phyloP scores from a whole-genome alignment of 1,140 invertebrate genomes.

The Drosophila parvula region DNA sequence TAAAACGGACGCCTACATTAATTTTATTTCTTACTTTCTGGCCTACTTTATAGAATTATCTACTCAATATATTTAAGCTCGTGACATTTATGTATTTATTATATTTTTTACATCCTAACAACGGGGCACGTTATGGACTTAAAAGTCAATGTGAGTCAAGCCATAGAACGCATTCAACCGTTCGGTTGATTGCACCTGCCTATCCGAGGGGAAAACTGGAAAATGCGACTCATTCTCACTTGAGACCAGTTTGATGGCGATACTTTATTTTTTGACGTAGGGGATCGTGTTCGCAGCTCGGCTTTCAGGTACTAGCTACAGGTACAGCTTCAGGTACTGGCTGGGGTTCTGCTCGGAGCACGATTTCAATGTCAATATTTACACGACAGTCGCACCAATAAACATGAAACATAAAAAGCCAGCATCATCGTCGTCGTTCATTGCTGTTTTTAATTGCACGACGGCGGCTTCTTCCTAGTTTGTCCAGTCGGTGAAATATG shows the following conservation, averaged over 20 bases:
- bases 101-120: not conserved
- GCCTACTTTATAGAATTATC: not conserved
- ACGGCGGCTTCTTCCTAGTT: conserved; percentile 33
- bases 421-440: conserved; percentile 36
- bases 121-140: not conserved
- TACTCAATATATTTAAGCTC: not conserved
- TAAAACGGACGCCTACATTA: too few species aligned
- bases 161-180: conserved; percentile 28
- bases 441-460: conserved; percentile 41
- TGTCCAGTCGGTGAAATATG: conserved; percentile 36
- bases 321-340: conserved; percentile 19
- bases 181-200: conserved; percentile 57
- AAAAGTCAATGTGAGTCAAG: conserved; percentile 35
- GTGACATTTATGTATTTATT: conserved; percentile 7
- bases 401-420: conserved; percentile 47
- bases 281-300: conserved; percentile 26
- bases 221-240: conserved; percentile 59
- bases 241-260: conserved; percentile 43
- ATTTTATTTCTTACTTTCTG: too few species aligned
- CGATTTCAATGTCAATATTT: conserved; percentile 78
- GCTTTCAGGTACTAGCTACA: conserved; percentile 37
- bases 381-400: conserved; percentile 60
- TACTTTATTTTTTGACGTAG: conserved; percentile 47
- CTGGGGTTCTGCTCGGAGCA: conserved; percentile 21
- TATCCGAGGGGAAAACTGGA: conserved; percentile 42